phyloP scores from a whole-genome alignment of 2,113 vertebrate species.

The Aldabrachelys gigantea region DNA sequence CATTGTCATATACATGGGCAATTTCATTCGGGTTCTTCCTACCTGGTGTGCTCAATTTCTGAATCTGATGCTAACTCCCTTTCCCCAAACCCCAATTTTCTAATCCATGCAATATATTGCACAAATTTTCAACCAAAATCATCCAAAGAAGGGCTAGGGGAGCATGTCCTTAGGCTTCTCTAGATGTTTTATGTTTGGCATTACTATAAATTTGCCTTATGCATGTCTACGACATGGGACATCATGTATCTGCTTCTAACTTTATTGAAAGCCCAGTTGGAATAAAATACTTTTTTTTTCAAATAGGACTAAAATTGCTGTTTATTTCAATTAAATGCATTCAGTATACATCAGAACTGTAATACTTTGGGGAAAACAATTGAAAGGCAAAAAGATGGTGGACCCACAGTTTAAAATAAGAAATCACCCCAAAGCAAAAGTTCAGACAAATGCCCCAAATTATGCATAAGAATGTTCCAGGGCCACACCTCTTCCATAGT shows the following conservation, averaged over 20 bases:
- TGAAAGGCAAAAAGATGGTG: background rate
- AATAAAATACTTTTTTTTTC: background rate
- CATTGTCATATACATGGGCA: background rate
- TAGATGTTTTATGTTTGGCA: background rate
- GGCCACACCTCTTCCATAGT: background rate
- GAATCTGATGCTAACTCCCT: background rate
- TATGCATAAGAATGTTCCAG: background rate
- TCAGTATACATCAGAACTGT: background rate
- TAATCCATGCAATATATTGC: background rate
- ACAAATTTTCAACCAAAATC: background rate
- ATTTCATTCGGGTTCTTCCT: background rate
- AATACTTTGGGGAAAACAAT: background rate
- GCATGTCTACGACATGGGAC: background rate
- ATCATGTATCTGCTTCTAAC: background rate
- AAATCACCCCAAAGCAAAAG: background rate
- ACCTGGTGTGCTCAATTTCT: background rate
- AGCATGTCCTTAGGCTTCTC: background rate
- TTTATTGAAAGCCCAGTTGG: background rate
- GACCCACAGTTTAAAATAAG: fast-evolving
- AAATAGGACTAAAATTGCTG: background rate
- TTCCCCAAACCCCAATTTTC: too few relatives aligned
- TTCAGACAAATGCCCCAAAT: background rate
- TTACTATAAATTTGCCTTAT: background rate
- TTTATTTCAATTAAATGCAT: background rate
- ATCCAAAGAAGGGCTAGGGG: background rate